Conservation (phyloP, 2,113 vertebrate species). For the Athene cunicularia region DNA sequence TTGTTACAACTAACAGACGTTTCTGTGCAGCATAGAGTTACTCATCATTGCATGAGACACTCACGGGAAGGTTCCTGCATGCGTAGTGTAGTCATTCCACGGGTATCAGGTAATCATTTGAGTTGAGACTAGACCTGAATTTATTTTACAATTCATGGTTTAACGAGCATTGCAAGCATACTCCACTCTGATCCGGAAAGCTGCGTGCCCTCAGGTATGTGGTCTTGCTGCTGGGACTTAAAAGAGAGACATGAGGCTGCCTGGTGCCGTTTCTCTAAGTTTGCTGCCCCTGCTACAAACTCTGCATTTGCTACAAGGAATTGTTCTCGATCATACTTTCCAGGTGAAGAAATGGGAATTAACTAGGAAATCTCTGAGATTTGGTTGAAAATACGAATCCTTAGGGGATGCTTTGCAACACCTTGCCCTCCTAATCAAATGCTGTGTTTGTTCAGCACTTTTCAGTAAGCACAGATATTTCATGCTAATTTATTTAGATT, state of each 20-base stretch:
- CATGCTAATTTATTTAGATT: not conserved
- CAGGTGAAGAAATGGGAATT: not conserved
- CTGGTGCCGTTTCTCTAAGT: not conserved
- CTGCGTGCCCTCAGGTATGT: not conserved
- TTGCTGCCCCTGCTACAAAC: not conserved
- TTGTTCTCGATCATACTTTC: not conserved
- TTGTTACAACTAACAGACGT: not conserved
- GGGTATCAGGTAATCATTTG: not conserved
- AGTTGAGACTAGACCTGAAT: not conserved
- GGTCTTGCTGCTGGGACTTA: not conserved
- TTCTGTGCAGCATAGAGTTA: not conserved
- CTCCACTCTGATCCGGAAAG: not conserved
- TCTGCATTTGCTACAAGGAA: not conserved
- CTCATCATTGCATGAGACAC: not conserved
- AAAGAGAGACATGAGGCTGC: rapidly evolving
- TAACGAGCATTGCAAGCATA: not conserved
- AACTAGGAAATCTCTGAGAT: not conserved
- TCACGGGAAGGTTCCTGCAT: not conserved
- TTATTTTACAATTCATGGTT: not conserved
- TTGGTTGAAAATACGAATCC: not conserved
- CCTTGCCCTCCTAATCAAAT: not conserved
- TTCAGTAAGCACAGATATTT: not conserved
- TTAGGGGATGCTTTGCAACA: not conserved
- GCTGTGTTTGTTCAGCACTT: not conserved
- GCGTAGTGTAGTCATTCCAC: not conserved